Base-by-base conservation (phyloP, 2,113 vertebrate genomes). In the Etheostoma spectabile region DNA sequence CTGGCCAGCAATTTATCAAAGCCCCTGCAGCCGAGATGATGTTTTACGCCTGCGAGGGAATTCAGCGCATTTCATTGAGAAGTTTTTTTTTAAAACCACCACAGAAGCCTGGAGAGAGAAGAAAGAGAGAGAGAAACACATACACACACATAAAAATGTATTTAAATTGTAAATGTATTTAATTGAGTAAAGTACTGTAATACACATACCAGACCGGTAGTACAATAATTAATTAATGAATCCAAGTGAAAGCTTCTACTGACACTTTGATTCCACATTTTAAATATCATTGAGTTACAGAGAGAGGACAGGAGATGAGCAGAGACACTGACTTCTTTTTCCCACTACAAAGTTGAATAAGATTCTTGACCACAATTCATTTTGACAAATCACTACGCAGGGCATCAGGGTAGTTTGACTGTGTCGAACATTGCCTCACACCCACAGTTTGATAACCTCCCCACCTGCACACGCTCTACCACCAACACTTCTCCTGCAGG, bases 1-100 rank as follows among this genome's bases (percentile, higher is more conserved):
- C 96, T 97, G 97, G 95, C 82, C 86, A 77, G 91, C 89, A 93
- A 97, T 97, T 95, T 96, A 96, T 97, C 96, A 92, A 91, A 76
- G 85, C 87, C 93, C 93, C 66, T 87, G 55, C 82, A 89, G 89
- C 93, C 94, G 93, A 85, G 79, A 79, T 57, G 94, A 12, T 92
- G 90, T 55, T 75, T 83, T 82, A 76, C 88, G 91, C 95, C 96
- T 95, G 60, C 42, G 48, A 96, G 94, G 92, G 86, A 30, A 90
- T 89, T 91, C 85, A 88, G 33, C 75, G 27, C 21, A 59, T 92
- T 94, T 95, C 91, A 94, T 93, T 92, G 91, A 87, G 62, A 86
- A 80, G 15, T 63, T 12, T 77, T 86, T 86, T 88, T 35, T 89
- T 35, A 49, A 82, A 88, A 83, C 57, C 45, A 67, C 67, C 46